phyloP scores from a whole-genome alignment of 2,113 vertebrate genomes.

The Recurvirostra avosetta region DNA sequence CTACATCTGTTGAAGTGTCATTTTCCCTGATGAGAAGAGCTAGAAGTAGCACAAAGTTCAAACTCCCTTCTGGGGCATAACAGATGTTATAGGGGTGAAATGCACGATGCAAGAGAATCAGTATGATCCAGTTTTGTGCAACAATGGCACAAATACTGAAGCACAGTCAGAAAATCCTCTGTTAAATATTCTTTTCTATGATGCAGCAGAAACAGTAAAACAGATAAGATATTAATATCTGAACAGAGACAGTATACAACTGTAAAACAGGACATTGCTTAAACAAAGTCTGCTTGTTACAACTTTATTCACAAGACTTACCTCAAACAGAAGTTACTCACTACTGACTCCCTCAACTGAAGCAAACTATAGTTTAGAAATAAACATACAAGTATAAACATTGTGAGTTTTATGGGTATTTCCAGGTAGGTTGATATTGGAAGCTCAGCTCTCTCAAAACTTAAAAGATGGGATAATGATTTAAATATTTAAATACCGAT shows the following conservation, averaged over 20 bases:
- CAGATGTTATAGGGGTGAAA: neutral
- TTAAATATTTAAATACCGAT: neutral
- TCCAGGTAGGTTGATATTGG: neutral
- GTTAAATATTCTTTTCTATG: neutral
- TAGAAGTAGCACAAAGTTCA: slow-evolving; percentile 41
- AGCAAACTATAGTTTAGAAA: neutral
- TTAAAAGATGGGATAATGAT: neutral
- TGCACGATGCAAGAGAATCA: neutral
- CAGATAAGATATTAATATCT: neutral
- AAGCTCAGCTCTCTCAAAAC: neutral
- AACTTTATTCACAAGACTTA: neutral
- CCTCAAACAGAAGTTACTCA: neutral
- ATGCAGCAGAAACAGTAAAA: neutral
- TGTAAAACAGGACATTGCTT: neutral
- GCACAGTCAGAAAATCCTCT: neutral
- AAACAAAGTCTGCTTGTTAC: neutral
- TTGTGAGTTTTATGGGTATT: neutral
- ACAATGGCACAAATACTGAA: neutral
- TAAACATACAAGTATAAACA: neutral
- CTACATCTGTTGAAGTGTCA: slow-evolving; percentile 7
- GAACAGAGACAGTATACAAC: neutral
- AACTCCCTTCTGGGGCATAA: neutral
- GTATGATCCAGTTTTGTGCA: neutral
- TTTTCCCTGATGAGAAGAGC: slow-evolving; percentile 13
- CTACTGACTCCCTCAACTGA: neutral